Percentiles rank a stretch among this genome's conserved stretches.
These are phyloP conservation scores for Sebastes melanostomus DNA, from an alignment of 2,797 vertebrate genomes.

Conservation along the genomic window DNA sequence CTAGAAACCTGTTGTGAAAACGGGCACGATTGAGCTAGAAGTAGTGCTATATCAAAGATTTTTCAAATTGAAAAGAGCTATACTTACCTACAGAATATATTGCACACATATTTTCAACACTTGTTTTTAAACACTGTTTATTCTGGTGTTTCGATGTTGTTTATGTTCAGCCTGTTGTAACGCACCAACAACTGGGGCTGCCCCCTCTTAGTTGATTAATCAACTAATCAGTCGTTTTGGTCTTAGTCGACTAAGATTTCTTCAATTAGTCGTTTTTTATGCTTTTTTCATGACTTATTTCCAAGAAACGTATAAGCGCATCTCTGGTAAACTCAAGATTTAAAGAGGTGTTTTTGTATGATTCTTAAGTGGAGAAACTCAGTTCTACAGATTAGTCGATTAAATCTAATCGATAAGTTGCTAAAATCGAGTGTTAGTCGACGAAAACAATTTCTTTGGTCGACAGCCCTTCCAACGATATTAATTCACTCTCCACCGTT, in stretches of 20 bases:
- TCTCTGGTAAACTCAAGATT: background rate
- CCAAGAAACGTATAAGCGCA: background rate
- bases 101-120: background rate
- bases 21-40: background rate
- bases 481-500: constrained; percentile 7
- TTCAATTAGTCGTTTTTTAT: background rate
- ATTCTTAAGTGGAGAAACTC: background rate
- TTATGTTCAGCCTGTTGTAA: background rate
- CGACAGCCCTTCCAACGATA: background rate
- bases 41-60: background rate
- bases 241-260: background rate
- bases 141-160: background rate
- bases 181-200: background rate
- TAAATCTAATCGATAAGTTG: background rate
- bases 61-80: background rate
- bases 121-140: background rate
- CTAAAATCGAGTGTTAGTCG: no score
- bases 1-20: background rate
- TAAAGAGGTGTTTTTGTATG: background rate
- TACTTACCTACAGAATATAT: background rate
- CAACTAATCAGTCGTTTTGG: background rate
- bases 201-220: no score
- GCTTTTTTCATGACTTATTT: background rate
- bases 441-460: background rate
- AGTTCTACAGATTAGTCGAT: background rate